Conservation (phyloP, 1,140 invertebrate genomes). For the Magallana ariakensis region DNA sequence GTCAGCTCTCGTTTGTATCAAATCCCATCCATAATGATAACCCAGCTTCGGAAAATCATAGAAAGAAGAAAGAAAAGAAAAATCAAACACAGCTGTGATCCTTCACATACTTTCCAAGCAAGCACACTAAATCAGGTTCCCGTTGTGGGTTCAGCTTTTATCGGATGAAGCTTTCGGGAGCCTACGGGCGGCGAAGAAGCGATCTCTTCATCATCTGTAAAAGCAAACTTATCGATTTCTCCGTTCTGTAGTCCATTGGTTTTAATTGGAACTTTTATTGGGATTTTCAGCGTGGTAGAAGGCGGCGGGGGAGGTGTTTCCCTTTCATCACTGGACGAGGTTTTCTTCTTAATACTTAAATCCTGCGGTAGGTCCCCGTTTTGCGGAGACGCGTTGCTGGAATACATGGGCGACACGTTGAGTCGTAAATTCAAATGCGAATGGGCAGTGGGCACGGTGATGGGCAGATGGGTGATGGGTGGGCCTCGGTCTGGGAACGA, state of each 20-base stretch:
- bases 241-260: constrained; percentile 31
- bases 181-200: constrained; percentile 10
- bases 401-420: neutral
- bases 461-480: neutral
- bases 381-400: constrained; percentile 9
- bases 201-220: constrained; percentile 52
- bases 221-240: constrained; percentile 54
- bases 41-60: too few relatives aligned
- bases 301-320: neutral
- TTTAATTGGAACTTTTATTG: constrained; percentile 32
- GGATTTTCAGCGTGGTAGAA: neutral
- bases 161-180: constrained; percentile 50
- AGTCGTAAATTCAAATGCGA: constrained; percentile 25
- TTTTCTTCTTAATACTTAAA: constrained; percentile 58
- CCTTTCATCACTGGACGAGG: constrained; percentile 7
- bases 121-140: neutral
- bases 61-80: too few relatives aligned
- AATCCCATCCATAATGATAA: too few relatives aligned
- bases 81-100: neutral
- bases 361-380: constrained; percentile 50
- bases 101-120: neutral
- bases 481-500: neutral
- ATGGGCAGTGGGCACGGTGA: constrained; percentile 35
- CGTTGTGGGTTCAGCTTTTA: constrained; percentile 49
- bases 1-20: too few relatives aligned